phyloP scores from a whole-genome alignment of 2,797 vertebrate genomes.

The Oreortyx pictus region DNA sequence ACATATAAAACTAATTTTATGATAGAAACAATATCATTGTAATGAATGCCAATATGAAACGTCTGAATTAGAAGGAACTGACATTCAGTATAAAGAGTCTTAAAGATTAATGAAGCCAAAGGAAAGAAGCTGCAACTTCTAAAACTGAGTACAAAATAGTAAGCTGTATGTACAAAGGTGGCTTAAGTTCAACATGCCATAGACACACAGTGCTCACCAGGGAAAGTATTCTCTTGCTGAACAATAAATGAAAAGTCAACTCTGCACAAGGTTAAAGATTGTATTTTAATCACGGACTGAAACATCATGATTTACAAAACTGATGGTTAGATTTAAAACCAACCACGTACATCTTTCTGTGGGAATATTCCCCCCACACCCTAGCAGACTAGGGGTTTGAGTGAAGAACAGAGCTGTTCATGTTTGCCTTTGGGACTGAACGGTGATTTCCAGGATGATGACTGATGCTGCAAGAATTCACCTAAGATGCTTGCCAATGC shows the following conservation, averaged over 20 bases:
- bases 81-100: neutral
- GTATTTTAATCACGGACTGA: conserved; percentile 75
- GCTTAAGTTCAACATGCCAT: neutral
- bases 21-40: neutral
- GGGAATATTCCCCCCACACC: conserved; percentile 60
- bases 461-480: conserved; percentile 54
- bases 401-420: conserved; percentile 65
- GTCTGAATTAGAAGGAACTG: neutral
- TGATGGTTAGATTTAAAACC: conserved; percentile 77
- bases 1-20: neutral
- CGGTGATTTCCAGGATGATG: conserved; percentile 67
- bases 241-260: conserved; percentile 57
- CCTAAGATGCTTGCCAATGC: conserved; percentile 34
- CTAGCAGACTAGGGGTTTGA: conserved; percentile 56
- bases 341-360: conserved; percentile 63
- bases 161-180: neutral
- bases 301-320: conserved; percentile 78
- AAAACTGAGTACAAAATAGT: neutral
- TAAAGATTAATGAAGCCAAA: conserved; percentile 16
- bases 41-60: neutral
- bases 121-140: neutral
- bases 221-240: neutral
- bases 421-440: conserved; percentile 65
- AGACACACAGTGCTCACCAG: neutral
- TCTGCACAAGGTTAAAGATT: conserved; percentile 70